These are phyloP conservation scores for Paracanthobrama guichenoti DNA, from an alignment of 2,113 vertebrate genomes.

Conservation along the genomic window DNA sequence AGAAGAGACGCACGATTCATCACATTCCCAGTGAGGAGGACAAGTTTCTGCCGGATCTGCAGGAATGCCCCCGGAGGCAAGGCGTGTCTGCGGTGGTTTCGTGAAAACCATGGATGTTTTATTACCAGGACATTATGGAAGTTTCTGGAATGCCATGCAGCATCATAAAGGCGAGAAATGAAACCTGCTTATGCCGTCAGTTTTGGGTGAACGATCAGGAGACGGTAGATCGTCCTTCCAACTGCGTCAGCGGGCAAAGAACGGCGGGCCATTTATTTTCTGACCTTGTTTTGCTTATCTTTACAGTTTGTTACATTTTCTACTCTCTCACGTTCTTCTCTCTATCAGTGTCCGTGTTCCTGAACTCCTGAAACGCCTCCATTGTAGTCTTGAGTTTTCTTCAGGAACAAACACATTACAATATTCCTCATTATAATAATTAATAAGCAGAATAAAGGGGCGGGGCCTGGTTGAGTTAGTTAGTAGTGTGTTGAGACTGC, in stretches of 20 bases:
- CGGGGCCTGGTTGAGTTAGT: no score
- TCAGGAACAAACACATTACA: no score
- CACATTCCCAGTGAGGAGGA: conserved; percentile 53
- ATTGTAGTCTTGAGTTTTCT: no score
- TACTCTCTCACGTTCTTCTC: no score
- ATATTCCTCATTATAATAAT: no score
- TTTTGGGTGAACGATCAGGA: neutral
- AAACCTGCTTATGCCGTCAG: neutral
- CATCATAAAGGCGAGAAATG: conserved; percentile 12
- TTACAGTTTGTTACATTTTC: neutral
- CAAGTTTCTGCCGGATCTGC: conserved; percentile 64
- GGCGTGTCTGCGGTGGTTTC: neutral
- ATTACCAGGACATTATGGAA: conserved; percentile 10
- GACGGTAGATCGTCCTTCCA: conserved; percentile 17
- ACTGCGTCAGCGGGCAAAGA: neutral
- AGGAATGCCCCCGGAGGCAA: conserved; percentile 47
- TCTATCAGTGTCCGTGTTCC: no score
- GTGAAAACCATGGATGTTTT: conserved; percentile 13
- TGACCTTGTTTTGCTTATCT: conserved; percentile 22
- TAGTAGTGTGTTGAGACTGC: no score
- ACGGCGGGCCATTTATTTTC: neutral
- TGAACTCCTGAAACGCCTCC: no score
- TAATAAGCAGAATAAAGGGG: no score
- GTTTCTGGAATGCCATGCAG: neutral
- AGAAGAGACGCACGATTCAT: conserved; percentile 28